Percentiles rank a stretch among this genome's conserved stretches.
phyloP scores from a whole-genome alignment of 2,797 vertebrate genomes.

The Novumbra hubbsi region DNA sequence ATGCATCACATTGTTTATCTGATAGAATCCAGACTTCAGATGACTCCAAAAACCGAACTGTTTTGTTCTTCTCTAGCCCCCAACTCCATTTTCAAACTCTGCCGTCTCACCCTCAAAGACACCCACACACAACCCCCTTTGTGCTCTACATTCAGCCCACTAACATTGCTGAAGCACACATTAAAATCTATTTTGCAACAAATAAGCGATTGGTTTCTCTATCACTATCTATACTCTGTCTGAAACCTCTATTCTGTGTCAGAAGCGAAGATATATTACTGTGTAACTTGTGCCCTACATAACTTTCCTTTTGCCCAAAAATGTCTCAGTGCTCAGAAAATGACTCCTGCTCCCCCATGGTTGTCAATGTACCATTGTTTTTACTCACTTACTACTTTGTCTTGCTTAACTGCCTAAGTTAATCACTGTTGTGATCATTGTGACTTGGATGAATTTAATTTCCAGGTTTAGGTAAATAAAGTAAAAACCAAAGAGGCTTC shows the following conservation, averaged over 20 bases:
- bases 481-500: too few species aligned
- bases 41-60: background rate
- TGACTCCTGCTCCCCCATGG: background rate
- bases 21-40: slow-evolving; percentile 16
- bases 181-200: background rate
- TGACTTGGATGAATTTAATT: background rate
- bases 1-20: background rate
- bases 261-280: background rate
- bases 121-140: background rate
- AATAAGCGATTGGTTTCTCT: background rate
- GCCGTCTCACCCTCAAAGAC: background rate
- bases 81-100: background rate
- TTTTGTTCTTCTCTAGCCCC: background rate
- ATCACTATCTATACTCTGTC: background rate
- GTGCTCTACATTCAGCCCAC: too few species aligned
- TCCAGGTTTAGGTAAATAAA: too few species aligned
- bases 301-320: background rate
- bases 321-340: background rate
- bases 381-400: background rate
- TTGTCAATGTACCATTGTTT: background rate
- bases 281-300: background rate
- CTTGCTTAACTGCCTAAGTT: background rate
- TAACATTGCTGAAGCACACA: background rate
- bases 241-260: background rate
- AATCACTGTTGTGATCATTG: background rate